Evolutionary conservation across 2,888 invertebrate species (phyloP).

Genomic region (Nomada ferruginata): DNA sequence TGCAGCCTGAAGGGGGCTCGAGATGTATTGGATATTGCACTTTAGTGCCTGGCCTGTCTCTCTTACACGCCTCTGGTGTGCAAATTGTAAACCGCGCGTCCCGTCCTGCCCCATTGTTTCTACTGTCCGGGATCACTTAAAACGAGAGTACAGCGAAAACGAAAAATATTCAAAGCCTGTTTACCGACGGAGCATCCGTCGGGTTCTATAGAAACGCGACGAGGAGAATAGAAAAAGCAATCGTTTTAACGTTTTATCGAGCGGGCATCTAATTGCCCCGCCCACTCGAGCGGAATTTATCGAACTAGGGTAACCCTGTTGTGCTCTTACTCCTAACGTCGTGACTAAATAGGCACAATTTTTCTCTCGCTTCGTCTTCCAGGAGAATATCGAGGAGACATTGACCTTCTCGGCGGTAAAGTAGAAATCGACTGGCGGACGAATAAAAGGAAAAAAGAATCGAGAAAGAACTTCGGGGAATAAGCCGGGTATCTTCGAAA

Average conservation of each 20-base stretch:
- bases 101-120: slow-evolving; percentile 41
- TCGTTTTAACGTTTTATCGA: slow-evolving; percentile 13
- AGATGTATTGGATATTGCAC: slow-evolving; percentile 61
- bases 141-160: not conserved
- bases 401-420: too few relatives aligned
- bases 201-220: too few relatives aligned
- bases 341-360: too few relatives aligned
- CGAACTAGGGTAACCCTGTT: too few relatives aligned
- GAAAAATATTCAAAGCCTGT: slow-evolving; percentile 9
- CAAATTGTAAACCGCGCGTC: slow-evolving; percentile 45
- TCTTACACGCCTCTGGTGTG: not conserved
- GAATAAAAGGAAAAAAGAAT: too few relatives aligned
- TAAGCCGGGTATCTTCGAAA: too few relatives aligned
- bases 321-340: too few relatives aligned
- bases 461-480: too few relatives aligned
- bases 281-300: not conserved
- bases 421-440: too few relatives aligned
- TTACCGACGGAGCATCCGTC: slow-evolving; percentile 11
- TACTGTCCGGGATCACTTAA: slow-evolving; percentile 9
- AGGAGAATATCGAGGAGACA: too few relatives aligned
- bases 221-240: not conserved
- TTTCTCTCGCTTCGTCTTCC: too few relatives aligned
- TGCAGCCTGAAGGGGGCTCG: slow-evolving; percentile 46
- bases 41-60: slow-evolving; percentile 26
- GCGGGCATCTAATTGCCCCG: not conserved